These are phyloP conservation scores for Spheniscus mendiculus DNA, from an alignment of 2,113 vertebrate species.

Conservation along the genomic window DNA sequence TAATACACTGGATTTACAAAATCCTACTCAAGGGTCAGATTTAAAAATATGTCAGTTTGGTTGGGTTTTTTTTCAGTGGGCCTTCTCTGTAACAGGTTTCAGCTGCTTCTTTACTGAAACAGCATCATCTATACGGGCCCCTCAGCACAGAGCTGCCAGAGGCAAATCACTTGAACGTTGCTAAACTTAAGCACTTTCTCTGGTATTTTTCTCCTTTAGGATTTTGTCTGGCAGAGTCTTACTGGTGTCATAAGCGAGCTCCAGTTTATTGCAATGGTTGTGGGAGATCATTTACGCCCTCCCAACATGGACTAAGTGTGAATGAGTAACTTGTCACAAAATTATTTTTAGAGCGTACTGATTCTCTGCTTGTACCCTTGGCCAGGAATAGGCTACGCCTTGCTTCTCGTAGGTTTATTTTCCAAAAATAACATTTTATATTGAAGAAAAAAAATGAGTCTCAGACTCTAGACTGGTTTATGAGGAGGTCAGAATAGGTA, in stretches of 20 bases:
- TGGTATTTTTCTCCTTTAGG: not conserved
- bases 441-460: not conserved
- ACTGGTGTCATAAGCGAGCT: not conserved
- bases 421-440: not conserved
- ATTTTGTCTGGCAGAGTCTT: not conserved
- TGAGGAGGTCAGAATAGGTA: not conserved
- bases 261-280: not conserved
- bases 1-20: constrained; percentile 15
- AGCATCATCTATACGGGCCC: not conserved
- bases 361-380: not conserved
- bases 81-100: not conserved
- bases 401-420: not conserved
- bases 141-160: not conserved
- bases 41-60: not conserved
- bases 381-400: not conserved
- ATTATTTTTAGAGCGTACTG: not conserved
- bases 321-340: constrained; percentile 24
- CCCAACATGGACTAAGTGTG: not conserved
- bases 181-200: not conserved
- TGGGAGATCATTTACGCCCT: not conserved
- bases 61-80: not conserved
- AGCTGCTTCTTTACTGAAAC: not conserved
- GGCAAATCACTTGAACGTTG: not conserved
- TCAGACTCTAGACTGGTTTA: constrained; percentile 5
- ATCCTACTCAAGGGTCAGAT: not conserved